A percentile compares a stretch with the other conserved stretches of the same genome.
Evolutionary conservation across 2,797 vertebrate genomes (phyloP).

Genomic region (Perodicticus potto): DNA sequence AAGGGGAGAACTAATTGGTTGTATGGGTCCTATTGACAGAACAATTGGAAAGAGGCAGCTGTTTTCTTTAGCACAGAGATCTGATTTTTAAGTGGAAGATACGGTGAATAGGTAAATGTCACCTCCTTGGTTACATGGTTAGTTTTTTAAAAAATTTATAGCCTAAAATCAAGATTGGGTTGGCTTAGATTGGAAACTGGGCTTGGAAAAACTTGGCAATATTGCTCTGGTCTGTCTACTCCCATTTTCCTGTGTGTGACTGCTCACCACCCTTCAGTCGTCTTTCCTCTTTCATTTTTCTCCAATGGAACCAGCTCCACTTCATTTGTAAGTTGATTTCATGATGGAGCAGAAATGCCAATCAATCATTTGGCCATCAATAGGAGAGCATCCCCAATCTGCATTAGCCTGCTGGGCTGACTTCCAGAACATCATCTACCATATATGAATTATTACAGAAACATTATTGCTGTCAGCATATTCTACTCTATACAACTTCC

Average conservation of each 20-base stretch:
- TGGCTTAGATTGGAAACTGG: not conserved
- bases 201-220: not conserved
- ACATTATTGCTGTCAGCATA: constrained; percentile 88
- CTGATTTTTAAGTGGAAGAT: not conserved
- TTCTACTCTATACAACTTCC: constrained; percentile 84
- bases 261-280: not conserved
- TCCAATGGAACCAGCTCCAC: constrained; percentile 25
- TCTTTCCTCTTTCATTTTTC: not conserved
- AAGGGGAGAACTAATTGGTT: not conserved
- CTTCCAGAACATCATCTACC: constrained; percentile 84
- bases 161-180: not conserved
- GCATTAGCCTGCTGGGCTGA: constrained; percentile 84
- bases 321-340: constrained; percentile 69
- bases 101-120: not conserved
- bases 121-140: constrained; percentile 8
- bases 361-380: constrained; percentile 76
- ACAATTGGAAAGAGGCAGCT: not conserved
- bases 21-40: not conserved
- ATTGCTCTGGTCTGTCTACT: not conserved
- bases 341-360: constrained; percentile 83
- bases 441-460: constrained; percentile 85
- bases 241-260: not conserved
- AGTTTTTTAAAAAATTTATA: not conserved
- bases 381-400: constrained; percentile 78
- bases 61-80: constrained; percentile 1